Percentiles rank a stretch among this genome's conserved stretches.
Evolutionary conservation across 2,888 invertebrate species (phyloP).

Genomic region (Cistogaster globosa): DNA sequence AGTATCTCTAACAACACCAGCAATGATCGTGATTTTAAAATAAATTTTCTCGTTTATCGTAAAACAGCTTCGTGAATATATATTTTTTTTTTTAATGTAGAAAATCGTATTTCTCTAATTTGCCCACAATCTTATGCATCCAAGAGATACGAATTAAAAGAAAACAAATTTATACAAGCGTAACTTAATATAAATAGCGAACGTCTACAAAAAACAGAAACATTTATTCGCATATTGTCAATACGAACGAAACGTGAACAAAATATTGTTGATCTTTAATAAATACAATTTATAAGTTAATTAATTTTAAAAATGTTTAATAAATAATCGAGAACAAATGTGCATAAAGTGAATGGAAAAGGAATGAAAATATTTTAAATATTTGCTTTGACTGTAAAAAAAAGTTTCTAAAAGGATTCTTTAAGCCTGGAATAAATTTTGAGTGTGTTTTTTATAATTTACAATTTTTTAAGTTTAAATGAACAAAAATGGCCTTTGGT

Average conservation of each 20-base stretch:
- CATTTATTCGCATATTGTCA: conserved; percentile 78
- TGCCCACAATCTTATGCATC: conserved; percentile 34
- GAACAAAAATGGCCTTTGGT: conserved; percentile 46
- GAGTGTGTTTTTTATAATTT: background rate
- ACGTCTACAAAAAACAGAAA: conserved; percentile 66
- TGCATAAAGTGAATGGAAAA: conserved; percentile 10
- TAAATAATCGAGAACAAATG: conserved; percentile 10
- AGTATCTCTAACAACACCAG: conserved; percentile 24
- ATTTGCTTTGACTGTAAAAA: background rate
- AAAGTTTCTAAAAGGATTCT: conserved; percentile 9
- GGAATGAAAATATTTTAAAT: conserved; percentile 1
- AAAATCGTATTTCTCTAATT: conserved; percentile 60
- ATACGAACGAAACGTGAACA: conserved; percentile 75
- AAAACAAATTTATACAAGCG: conserved; percentile 44
- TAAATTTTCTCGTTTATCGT: conserved; percentile 27
- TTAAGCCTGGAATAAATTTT: background rate
- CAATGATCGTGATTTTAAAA: conserved; percentile 10
- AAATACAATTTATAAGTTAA: conserved; percentile 23
- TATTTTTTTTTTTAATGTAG: conserved; percentile 27
- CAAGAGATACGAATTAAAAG: conserved; percentile 45
- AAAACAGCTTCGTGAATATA: conserved; percentile 30
- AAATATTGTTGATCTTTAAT: conserved; percentile 23
- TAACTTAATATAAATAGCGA: conserved; percentile 76
- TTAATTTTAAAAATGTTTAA: conserved; percentile 5
- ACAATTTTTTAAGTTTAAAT: background rate